Percentiles rank a stretch among this genome's conserved stretches.
Evolutionary conservation across 2,888 invertebrate species (phyloP).

Genomic region (Parnassius glacialis): DNA sequence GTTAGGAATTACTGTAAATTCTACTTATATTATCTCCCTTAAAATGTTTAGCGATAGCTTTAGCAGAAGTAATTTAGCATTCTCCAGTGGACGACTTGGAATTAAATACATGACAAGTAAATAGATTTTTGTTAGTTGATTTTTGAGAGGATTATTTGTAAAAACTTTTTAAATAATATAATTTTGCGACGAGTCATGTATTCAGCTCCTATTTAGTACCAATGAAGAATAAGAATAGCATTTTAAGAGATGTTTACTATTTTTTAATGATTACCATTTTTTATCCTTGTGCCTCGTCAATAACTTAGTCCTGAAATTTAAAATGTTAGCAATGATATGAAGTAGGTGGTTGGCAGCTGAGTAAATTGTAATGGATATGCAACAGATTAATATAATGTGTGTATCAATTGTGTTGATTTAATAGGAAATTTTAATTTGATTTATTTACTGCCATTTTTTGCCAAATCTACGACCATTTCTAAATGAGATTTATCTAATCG

Average conservation of each 20-base stretch:
- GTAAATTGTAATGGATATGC: conserved; percentile 12
- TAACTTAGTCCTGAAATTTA: conserved; percentile 92
- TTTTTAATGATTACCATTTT: conserved; percentile 85
- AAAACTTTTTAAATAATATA: background rate
- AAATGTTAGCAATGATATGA: conserved; percentile 78
- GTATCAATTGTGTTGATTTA: no score
- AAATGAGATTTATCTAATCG: no score
- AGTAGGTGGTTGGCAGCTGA: conserved; percentile 40
- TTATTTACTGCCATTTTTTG: no score
- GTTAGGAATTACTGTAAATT: conserved; percentile 3
- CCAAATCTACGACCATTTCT: no score
- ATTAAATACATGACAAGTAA: conserved; percentile 17
- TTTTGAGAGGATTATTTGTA: background rate
- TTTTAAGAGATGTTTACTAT: conserved; percentile 28
- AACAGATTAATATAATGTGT: conserved; percentile 12
- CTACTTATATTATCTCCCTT: conserved; percentile 4
- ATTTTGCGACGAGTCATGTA: conserved; percentile 5
- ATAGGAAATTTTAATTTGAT: no score
- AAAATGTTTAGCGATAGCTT: conserved; percentile 30
- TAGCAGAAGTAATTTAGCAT: conserved; percentile 14
- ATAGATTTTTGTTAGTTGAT: background rate
- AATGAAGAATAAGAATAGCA: conserved; percentile 7
- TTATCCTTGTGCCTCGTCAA: conserved; percentile 92
- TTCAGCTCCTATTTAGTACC: background rate
- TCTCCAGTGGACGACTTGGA: conserved; percentile 6